Evolutionary conservation across 2,113 vertebrate species (phyloP).

Genomic region (Gyps fulvus): DNA sequence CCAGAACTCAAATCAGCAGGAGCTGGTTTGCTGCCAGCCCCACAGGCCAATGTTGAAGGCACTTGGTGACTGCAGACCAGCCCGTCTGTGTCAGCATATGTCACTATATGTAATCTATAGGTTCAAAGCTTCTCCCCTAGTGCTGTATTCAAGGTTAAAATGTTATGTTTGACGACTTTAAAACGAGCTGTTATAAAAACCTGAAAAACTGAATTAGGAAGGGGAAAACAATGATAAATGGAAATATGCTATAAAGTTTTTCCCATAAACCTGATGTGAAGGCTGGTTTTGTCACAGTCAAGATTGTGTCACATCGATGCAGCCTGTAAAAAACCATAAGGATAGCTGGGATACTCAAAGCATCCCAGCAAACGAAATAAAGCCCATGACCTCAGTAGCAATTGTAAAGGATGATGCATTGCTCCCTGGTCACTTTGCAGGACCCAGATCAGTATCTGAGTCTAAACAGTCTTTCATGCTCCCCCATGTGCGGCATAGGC

Average conservation of each 20-base stretch:
- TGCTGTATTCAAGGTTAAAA: neutral
- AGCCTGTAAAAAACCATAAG: neutral
- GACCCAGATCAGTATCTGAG: neutral
- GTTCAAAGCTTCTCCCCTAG: neutral
- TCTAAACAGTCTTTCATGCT: neutral
- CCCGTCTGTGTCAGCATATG: neutral
- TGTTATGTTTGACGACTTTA: neutral
- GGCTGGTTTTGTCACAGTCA: neutral
- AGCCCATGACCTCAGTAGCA: neutral
- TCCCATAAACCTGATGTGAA: neutral
- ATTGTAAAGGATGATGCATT: neutral
- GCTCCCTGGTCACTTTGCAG: neutral
- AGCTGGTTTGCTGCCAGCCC: neutral
- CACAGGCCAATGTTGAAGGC: neutral
- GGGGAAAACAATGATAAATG: neutral
- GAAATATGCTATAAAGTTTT: neutral
- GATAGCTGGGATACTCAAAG: neutral
- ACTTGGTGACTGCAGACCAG: neutral
- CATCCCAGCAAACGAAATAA: neutral
- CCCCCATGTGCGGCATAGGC: accelerated
- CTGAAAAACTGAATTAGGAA: neutral
- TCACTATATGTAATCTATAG: neutral
- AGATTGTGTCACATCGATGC: neutral
- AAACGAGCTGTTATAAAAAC: neutral
- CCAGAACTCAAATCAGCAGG: neutral